A percentile compares a stretch with the other conserved stretches of the same genome.
phyloP scores from a whole-genome alignment of 2,113 vertebrate genomes.

The Ranitomeya imitator region DNA sequence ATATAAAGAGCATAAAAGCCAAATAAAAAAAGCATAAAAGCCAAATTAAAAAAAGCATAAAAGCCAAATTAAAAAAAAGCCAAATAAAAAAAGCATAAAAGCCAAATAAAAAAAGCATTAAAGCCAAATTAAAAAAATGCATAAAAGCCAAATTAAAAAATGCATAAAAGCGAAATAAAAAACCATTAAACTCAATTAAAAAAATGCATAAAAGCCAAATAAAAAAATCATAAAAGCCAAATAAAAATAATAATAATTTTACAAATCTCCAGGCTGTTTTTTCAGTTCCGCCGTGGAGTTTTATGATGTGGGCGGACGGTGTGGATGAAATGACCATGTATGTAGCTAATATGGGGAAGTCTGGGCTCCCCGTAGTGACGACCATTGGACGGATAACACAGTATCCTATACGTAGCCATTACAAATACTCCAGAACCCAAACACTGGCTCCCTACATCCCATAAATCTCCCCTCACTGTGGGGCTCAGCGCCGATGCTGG shows the following conservation, averaged over 20 bases:
- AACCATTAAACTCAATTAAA: not conserved
- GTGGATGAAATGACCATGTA: not conserved
- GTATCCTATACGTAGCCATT: not conserved
- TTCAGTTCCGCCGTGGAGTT: not conserved
- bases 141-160: not conserved
- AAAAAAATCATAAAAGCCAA: not conserved
- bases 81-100: no score
- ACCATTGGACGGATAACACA: conserved; percentile 1
- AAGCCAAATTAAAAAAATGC: not conserved
- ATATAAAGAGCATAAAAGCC: no score
- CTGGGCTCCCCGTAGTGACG: not conserved
- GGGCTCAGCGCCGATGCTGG: conserved; percentile 46
- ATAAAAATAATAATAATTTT: no score
- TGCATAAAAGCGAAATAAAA: no score
- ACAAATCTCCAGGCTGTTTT: not conserved
- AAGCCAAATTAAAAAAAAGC: no score
- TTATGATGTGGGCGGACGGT: not conserved
- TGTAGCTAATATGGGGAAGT: not conserved
- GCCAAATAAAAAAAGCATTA: not conserved
- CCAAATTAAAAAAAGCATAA: no score
- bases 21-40: no score
- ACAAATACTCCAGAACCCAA: conserved; percentile 8
- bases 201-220: not conserved
- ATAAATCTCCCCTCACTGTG: conserved; percentile 22
- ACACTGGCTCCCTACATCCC: not conserved